Percentiles rank a stretch among this genome's conserved stretches.
Conservation (phyloP, 2,113 vertebrate genomes). For the Leucoraja erinaceus region DNA sequence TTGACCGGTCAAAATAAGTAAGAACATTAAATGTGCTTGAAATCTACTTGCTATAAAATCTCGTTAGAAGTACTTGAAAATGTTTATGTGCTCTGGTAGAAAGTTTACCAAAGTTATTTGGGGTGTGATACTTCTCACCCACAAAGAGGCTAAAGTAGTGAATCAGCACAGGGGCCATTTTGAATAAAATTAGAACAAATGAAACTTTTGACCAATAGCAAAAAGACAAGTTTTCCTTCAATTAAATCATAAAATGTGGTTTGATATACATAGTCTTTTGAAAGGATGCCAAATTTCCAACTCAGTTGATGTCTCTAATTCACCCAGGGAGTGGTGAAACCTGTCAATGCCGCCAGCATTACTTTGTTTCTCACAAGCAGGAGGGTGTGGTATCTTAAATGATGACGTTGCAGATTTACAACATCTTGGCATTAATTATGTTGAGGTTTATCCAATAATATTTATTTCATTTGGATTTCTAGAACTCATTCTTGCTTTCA, state of each 20-base stretch:
- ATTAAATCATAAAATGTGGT: constrained; percentile 50
- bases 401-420: neutral
- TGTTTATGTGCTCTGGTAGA: neutral
- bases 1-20: neutral
- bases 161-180: constrained; percentile 27
- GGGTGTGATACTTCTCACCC: neutral
- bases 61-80: neutral
- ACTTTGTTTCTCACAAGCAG: neutral
- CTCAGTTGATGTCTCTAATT: neutral
- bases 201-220: constrained; percentile 63
- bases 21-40: neutral
- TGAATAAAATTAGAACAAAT: constrained; percentile 18
- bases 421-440: neutral
- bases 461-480: neutral
- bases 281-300: constrained; percentile 52
- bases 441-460: neutral
- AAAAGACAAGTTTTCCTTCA: constrained; percentile 66
- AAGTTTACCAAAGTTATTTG: neutral
- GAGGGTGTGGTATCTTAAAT: neutral
- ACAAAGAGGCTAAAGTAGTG: neutral
- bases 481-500: neutral
- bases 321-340: neutral
- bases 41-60: neutral
- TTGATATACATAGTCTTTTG: constrained; percentile 67
- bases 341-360: neutral